phyloP scores from a whole-genome alignment of 2,797 vertebrate genomes.

The Geotrypetes seraphini region DNA sequence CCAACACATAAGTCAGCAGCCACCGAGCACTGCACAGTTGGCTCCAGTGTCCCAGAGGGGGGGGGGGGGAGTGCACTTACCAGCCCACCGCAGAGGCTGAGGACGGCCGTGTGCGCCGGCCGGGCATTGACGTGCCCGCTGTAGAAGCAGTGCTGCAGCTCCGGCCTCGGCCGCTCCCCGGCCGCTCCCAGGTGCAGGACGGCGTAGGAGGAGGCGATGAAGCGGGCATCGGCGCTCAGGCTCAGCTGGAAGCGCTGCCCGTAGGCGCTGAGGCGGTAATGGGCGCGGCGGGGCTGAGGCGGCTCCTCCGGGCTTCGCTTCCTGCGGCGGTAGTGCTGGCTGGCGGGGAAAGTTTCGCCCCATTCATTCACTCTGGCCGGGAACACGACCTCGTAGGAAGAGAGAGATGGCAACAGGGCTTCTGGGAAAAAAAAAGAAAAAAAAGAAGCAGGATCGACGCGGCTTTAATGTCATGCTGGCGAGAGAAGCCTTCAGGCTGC shows the following conservation, averaged over 20 bases:
- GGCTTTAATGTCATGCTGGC: no score
- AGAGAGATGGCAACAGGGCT: constrained; percentile 73
- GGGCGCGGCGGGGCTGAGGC: constrained; percentile 51
- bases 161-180: constrained; percentile 26
- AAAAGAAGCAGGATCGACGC: no score
- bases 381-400: constrained; percentile 84
- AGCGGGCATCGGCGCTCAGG: constrained; percentile 75
- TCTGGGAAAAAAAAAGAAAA: no score
- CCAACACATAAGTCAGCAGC: no score
- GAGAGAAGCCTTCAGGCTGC: no score
- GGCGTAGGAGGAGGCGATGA: constrained; percentile 69
- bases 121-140: constrained; percentile 80
- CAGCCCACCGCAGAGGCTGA: constrained; percentile 89
- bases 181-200: constrained; percentile 68
- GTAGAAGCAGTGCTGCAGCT: constrained; percentile 89
- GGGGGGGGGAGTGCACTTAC: constrained; percentile 36
- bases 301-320: constrained; percentile 64
- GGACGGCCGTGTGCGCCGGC: constrained; percentile 63
- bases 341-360: constrained; percentile 75
- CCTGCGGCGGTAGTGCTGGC: constrained; percentile 68
- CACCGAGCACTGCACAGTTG: no score
- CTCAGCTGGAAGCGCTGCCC: constrained; percentile 86
- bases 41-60: no score
- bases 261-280: constrained; percentile 79
- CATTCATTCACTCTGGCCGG: constrained; percentile 83